Evolutionary conservation across 2,888 invertebrate species (phyloP).

Genomic region (Pseudanteris insignis): DNA sequence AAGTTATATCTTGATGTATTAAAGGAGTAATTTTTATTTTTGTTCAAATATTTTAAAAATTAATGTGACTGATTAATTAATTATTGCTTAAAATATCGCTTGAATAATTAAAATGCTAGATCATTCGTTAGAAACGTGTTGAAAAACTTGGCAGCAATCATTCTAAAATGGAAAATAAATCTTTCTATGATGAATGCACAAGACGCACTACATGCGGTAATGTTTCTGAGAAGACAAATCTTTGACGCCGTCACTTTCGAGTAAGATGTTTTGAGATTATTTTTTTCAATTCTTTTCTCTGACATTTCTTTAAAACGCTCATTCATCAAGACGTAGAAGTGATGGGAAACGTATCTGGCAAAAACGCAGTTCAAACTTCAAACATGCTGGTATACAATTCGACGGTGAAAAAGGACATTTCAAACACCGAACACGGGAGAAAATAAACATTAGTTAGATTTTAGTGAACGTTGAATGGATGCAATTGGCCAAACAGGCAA

Average conservation of each 20-base stretch:
- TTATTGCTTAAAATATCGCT: no score
- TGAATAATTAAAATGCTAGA: no score
- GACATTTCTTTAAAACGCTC: constrained; percentile 12
- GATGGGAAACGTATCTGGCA: constrained; percentile 18
- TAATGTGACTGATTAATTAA: no score
- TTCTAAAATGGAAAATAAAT: no score
- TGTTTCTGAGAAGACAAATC: background rate
- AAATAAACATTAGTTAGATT: constrained; percentile 35
- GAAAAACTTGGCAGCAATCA: no score
- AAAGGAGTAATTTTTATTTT: no score
- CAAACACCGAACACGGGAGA: constrained; percentile 23
- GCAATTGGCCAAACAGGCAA: no score
- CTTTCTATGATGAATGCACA: no score
- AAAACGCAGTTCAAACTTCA: constrained; percentile 20
- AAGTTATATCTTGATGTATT: no score
- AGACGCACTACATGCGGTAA: no score
- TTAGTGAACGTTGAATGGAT: constrained; percentile 27
- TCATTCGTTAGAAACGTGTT: no score
- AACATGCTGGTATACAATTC: constrained; percentile 38
- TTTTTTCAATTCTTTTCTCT: background rate
- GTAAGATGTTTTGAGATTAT: background rate
- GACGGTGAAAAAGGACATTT: constrained; percentile 26
- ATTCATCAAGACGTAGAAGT: constrained; percentile 24
- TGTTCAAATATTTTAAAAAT: no score
- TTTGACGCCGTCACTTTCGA: background rate